Conservation (phyloP, 2,888 invertebrate genomes). For the Mechanitis mazaeus region DNA sequence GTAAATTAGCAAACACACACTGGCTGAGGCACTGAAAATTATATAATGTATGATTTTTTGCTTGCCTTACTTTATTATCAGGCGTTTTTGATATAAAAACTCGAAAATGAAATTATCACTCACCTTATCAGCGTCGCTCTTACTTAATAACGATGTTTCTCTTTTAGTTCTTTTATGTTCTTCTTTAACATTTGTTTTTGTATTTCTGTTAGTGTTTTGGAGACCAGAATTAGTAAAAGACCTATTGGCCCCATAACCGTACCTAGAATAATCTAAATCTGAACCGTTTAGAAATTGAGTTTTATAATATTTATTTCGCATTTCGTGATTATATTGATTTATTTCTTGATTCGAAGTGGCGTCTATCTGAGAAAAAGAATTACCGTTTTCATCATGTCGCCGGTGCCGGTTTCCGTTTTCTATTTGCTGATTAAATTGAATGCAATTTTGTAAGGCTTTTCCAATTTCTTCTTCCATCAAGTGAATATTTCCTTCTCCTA, state of each 20-base stretch:
- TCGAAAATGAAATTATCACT: background rate
- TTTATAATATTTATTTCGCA: conserved; percentile 42
- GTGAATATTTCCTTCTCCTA: conserved; percentile 62
- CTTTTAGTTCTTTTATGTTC: conserved; percentile 43
- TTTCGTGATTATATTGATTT: conserved; percentile 52
- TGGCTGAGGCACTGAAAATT: conserved; percentile 69
- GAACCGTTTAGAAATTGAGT: conserved; percentile 52
- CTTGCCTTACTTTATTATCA: background rate
- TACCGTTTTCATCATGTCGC: conserved; percentile 36
- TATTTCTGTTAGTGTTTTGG: conserved; percentile 27
- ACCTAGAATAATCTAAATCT: conserved; percentile 46
- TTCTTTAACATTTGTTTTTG: conserved; percentile 17
- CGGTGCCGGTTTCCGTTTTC: conserved; percentile 34
- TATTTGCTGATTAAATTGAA: conserved; percentile 27
- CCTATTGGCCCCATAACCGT: conserved; percentile 38
- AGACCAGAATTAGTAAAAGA: conserved; percentile 39
- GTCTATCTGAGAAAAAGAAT: conserved; percentile 46
- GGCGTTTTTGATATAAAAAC: background rate
- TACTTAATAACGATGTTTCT: conserved; percentile 48
- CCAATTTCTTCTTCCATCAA: conserved; percentile 63
- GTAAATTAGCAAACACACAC: conserved; percentile 70
- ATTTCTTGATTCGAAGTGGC: conserved; percentile 38
- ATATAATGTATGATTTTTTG: conserved; percentile 16
- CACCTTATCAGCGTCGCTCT: conserved; percentile 56
- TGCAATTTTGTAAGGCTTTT: conserved; percentile 53